These are phyloP conservation scores for Mus spretus DNA, from an alignment of 2,797 vertebrate species.

Conservation along the genomic window DNA sequence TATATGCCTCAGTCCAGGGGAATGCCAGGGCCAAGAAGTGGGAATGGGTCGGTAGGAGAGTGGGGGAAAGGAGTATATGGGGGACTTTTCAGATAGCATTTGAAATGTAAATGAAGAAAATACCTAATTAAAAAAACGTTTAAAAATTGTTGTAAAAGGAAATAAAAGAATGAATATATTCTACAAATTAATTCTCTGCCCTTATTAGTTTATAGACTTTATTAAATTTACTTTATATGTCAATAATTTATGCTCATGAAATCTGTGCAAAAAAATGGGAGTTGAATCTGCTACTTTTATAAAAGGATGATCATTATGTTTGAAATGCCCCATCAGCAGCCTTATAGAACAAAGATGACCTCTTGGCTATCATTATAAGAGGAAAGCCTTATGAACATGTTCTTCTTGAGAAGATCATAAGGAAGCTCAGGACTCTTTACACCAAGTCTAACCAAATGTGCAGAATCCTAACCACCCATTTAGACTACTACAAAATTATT, in stretches of 20 bases:
- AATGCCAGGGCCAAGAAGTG: too few species aligned
- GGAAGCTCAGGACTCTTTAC: background rate
- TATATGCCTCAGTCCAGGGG: too few species aligned
- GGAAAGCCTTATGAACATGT: background rate
- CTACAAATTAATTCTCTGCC: background rate
- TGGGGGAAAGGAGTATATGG: too few species aligned
- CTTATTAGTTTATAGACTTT: background rate
- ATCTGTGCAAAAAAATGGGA: slow-evolving; percentile 48
- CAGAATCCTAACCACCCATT: background rate
- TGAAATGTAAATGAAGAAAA: too few species aligned
- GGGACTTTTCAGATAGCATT: too few species aligned
- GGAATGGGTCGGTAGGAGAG: too few species aligned
- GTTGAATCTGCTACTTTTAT: background rate
- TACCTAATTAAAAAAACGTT: too few species aligned
- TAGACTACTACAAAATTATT: background rate
- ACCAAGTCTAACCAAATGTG: background rate
- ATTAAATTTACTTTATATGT: background rate
- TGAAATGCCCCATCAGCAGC: background rate
- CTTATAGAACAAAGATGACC: slow-evolving; percentile 26
- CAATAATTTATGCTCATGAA: slow-evolving; percentile 24
- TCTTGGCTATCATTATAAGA: background rate
- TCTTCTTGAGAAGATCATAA: background rate
- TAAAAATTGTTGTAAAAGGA: background rate
- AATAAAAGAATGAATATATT: background rate
- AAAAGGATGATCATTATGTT: background rate